Conservation (phyloP, 2,888 invertebrate genomes). For the Napeogenes sylphis region DNA sequence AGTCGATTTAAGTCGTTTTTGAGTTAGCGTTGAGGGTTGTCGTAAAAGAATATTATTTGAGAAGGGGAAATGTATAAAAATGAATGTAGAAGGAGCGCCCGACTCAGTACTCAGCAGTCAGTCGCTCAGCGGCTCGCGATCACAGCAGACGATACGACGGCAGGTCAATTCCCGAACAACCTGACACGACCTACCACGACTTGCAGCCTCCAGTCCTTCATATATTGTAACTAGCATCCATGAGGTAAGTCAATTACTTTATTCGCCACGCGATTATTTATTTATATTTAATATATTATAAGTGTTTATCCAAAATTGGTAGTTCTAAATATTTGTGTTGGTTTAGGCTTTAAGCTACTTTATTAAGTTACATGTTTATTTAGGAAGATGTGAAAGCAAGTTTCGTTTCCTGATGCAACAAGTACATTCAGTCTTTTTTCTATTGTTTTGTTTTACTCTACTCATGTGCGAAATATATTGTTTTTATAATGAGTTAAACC, state of each 20-base stretch:
- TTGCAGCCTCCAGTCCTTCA: slow-evolving; percentile 6
- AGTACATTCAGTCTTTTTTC: slow-evolving; percentile 4
- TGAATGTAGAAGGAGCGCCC: slow-evolving; percentile 54
- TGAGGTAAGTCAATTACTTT: slow-evolving; percentile 28
- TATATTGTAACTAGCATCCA: slow-evolving; percentile 17
- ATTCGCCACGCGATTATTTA: slow-evolving; percentile 24
- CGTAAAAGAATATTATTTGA: slow-evolving; percentile 47
- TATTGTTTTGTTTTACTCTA: too few relatives aligned
- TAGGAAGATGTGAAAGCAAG: slow-evolving; percentile 22
- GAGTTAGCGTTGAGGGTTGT: slow-evolving; percentile 36
- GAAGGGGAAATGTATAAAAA: slow-evolving; percentile 70
- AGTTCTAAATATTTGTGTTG: slow-evolving; percentile 14
- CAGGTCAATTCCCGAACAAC: slow-evolving; percentile 19
- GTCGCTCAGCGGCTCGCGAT: slow-evolving; percentile 53
- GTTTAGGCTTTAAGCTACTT: slow-evolving; percentile 5
- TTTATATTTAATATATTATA: not conserved
- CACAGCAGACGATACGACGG: slow-evolving; percentile 30
- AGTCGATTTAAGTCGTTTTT: slow-evolving; percentile 8
- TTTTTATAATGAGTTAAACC: not conserved
- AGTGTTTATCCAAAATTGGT: slow-evolving; percentile 9
- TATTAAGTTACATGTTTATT: slow-evolving; percentile 7
- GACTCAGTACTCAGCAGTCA: slow-evolving; percentile 61
- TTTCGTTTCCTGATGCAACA: slow-evolving; percentile 25
- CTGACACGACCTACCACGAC: slow-evolving; percentile 5
- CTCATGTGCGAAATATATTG: not conserved